Evolutionary conservation across 2,113 vertebrate species (phyloP).

Genomic region (Scophthalmus maximus): DNA sequence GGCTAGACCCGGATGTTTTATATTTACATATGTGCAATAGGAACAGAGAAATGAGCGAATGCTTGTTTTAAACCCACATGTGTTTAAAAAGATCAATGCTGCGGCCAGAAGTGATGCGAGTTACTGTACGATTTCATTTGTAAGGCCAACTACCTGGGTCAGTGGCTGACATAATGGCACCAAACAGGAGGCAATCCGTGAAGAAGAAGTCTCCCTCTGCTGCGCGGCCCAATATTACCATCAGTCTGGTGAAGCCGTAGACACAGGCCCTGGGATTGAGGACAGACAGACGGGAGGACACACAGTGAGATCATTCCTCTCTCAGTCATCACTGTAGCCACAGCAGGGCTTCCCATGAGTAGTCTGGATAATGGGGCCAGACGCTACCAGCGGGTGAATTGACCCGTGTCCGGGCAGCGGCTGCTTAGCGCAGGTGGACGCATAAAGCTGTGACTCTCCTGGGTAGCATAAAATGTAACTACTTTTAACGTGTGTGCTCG

Average conservation of each 20-base stretch:
- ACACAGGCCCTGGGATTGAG: conserved; percentile 83
- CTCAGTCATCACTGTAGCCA: conserved; percentile 59
- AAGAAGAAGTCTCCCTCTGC: conserved; percentile 85
- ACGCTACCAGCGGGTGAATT: conserved; percentile 53
- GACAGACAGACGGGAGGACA: conserved; percentile 67
- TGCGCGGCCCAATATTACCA: conserved; percentile 79
- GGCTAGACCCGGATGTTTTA: neutral
- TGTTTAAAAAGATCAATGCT: conserved; percentile 4
- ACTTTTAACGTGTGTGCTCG: neutral
- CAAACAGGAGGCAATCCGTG: conserved; percentile 89
- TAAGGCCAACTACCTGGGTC: conserved; percentile 86
- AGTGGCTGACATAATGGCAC: conserved; percentile 84
- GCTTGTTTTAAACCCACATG: conserved; percentile 11
- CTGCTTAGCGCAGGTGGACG: conserved; percentile 38
- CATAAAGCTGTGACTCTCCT: neutral
- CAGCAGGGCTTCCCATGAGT: conserved; percentile 59
- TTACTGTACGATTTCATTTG: neutral
- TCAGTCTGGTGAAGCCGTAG: conserved; percentile 88
- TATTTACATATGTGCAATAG: neutral
- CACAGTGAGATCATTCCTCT: conserved; percentile 48
- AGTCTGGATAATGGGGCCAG: conserved; percentile 65
- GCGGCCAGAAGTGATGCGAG: neutral
- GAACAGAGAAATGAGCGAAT: neutral
- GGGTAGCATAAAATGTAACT: conserved; percentile 12
- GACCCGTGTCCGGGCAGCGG: conserved; percentile 54